Base-by-base conservation (phyloP, 2,888 invertebrate species). In the Lycaena phlaeas region DNA sequence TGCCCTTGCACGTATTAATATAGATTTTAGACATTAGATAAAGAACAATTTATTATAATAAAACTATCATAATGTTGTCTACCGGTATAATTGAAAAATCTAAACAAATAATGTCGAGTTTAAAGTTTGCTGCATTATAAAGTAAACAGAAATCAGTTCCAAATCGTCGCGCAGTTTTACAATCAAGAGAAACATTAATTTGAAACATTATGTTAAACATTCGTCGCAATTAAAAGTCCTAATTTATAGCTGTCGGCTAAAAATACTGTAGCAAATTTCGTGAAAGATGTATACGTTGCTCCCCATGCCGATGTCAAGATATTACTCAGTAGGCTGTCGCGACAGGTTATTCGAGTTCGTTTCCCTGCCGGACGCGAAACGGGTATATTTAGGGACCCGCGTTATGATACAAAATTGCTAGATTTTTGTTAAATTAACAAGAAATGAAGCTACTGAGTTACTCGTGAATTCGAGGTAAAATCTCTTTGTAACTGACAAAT, bases 341-440 rank as follows among this genome's bases (percentile, higher is more conserved):
- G 59, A 59, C 69, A 59, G 68, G 72, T 70, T 68, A 60, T 54
- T 57, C 65, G 46, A 59, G 74, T 71, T 67, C 59, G 56, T 65
- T 66, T 63, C 63, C 61, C 61, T 61, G 59, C 59, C 61, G 62
- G 62, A 62, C 63, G 60, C 49, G 43, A 61, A 64, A 68, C 69
- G 42, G 55, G 63, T 65, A 57, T 50, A 48, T 54, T 59, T 58
- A 52, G 60, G 57, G 60, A 47, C 55, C 61, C 52, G 49, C 44
- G 36, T 43, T 34, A 40, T 38, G 18, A 18, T 40, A 41, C 31
- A 27, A 46, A 45, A 51, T 44, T 43, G 29, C 27, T 38, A 11
- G 18, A 29, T 14, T 4, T 9, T 26, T n/a, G n/a, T n/a, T n/a
- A n/a, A n/a, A n/a, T n/a, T n/a, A n/a, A n/a, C n/a, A n/a, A n/a